Evolutionary conservation across 1,140 invertebrate genomes (phyloP).

Genomic region (Drosophila fuyamai): DNA sequence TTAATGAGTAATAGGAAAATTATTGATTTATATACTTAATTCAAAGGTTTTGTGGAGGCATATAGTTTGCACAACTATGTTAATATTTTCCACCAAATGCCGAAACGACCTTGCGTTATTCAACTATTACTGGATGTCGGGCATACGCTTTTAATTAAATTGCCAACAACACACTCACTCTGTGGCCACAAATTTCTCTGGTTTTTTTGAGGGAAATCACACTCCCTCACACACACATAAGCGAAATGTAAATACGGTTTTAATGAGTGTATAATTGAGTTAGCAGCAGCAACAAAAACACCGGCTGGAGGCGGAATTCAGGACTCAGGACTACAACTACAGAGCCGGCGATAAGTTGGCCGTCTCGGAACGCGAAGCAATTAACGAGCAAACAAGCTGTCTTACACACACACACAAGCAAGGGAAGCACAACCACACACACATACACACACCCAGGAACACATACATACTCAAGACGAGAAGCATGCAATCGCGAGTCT

Average conservation of each 20-base stretch:
- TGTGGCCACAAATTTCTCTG: conserved; percentile 55
- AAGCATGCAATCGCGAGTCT: conserved; percentile 30
- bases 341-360: conserved; percentile 37
- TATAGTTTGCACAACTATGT: conserved; percentile 2
- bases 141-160: conserved; percentile 52
- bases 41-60: neutral
- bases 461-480: neutral
- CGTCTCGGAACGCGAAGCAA: conserved; percentile 49
- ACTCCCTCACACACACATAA: conserved; percentile 6
- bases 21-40: no score
- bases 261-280: conserved; percentile 66
- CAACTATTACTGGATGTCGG: conserved; percentile 4
- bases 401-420: conserved; percentile 18
- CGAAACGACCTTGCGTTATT: conserved; percentile 6
- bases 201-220: conserved; percentile 28
- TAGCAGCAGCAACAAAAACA: conserved; percentile 42
- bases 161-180: conserved; percentile 47
- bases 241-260: conserved; percentile 54
- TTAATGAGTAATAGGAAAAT: neutral
- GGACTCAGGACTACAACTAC: conserved; percentile 9
- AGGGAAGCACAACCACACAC: neutral
- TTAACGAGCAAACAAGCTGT: conserved; percentile 56
- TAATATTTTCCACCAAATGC: neutral
- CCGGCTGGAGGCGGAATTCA: conserved; percentile 4
- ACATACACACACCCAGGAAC: neutral